Evolutionary conservation across 2,113 vertebrate species (phyloP), one percentile per base, ranked within the genome.

Genomic region (Maccullochella peelii): DNA sequence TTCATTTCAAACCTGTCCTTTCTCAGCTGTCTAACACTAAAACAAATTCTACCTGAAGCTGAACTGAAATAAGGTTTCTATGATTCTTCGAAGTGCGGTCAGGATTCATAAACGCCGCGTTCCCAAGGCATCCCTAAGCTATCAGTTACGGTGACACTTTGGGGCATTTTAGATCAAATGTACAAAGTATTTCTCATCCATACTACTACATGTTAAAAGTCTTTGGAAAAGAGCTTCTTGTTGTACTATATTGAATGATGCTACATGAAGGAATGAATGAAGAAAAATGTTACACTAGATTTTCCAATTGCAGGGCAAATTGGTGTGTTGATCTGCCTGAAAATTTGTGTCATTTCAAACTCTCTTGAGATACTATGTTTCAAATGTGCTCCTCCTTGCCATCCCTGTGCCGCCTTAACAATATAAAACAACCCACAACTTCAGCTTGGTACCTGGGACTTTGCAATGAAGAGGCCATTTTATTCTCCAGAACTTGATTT

Each of bases 231-330:
- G 42, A 71, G 57, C n/a, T 66, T 62, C 57, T 83, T 69, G 58
- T 82, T 87, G 67, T 88, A 38, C 77, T n/a, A 59, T 73, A 62
- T 27, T 71, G 2, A 89, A 50, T 47, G 38, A 79, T 44, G 58
- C 63, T 82, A 79, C 71, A 47, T 85, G 76, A 91, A 87, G 88
- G 79, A 86, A 75, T 68, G n/a, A 66, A 66, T 11, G 7, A 73
- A 61, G 36, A 47, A 1, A 33, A 4, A 33, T 4, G 49, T 40
- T 65, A 67, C 12, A 73, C 30, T 42, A 12, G 1, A 59, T 65
- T 76, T 67, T 77, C 27, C 44, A 44, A 1, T 77, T 36, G 73
- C 71, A 79, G 67, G 55, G 50, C 70, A 82, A 58, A 59, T 72
- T 66, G 38, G 16, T 63, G 63, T 76, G 15, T 63, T 63, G 59